Base-by-base conservation (phyloP, 2,888 invertebrate genomes). In the Strigamia maritima region DNA sequence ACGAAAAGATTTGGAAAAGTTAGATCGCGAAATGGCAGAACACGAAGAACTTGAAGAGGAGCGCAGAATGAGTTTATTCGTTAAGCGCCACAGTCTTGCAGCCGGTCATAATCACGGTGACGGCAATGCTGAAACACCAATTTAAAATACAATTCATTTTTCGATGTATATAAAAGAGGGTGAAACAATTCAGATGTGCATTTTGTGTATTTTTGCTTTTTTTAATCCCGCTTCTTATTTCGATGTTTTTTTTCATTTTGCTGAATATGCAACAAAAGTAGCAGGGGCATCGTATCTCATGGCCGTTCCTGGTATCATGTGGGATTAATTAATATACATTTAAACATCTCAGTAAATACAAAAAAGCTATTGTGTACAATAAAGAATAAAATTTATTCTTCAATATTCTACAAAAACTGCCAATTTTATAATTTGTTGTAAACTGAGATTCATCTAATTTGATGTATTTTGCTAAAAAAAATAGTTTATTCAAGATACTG, bases 1-100 rank as follows among this genome's bases (percentile, higher is more conserved):
- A 31, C 84, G 85, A 80, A 83, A 84, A 6, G 88, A 89, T 81
- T 83, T 89, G 79, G 86, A 83, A 3, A 83, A 83, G 75, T 82
- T 83, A 76, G 85, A 86, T 81, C 81, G 82, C 35, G 82, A 82
- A 60, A 76, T 76, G 14, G 80, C 79, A 26, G 81, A 79, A 19
- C 83, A 83, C 40, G 81, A 81, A 26, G 31, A 79, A 16, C 79
- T 78, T 19, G 65, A 77, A 60, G 76, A 76, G 22, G 80, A 80
- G 70, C 80, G 78, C 14, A 44, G 77, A 40, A 70, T 44, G 49
- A 75, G 70, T 40, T 60, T 65, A 35, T 40, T 75, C 4, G 40
- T n/a, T 14, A 70, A 70, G n/a, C 70, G 70, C 6, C 24, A 70
- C n/a, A 70, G 70, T 28, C 28, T 70, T 12, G 70, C 70, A 3